phyloP scores from a whole-genome alignment of 2,888 invertebrate genomes.

The Hecatera dysodea region DNA sequence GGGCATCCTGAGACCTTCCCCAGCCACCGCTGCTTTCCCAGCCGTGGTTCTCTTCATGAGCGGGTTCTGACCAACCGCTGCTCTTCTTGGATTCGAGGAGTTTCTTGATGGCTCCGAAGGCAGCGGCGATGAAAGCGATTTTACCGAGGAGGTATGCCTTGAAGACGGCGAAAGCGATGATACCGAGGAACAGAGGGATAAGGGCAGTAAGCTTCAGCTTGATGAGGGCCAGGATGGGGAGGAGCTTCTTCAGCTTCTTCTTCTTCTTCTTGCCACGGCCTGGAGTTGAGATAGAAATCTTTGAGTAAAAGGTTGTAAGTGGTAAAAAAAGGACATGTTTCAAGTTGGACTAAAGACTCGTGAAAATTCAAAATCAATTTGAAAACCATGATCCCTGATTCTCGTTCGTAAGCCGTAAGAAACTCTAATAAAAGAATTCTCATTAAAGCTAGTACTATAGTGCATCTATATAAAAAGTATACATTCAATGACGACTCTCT shows the following conservation, averaged over 20 bases:
- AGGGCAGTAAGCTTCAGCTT: slow-evolving; percentile 95
- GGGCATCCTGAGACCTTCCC: slow-evolving; percentile 92
- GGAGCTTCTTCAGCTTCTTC: slow-evolving; percentile 95
- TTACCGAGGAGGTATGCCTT: slow-evolving; percentile 96
- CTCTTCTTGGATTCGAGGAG: slow-evolving; percentile 93
- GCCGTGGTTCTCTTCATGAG: slow-evolving; percentile 91
- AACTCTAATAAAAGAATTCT: not conserved
- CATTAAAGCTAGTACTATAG: slow-evolving; percentile 7
- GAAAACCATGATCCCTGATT: not conserved
- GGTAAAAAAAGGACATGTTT: not conserved
- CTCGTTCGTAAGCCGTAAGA: not conserved
- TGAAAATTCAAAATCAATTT: not conserved
- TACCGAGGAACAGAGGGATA: slow-evolving; percentile 94
- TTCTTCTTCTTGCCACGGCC: slow-evolving; percentile 95
- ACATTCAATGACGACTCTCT: slow-evolving; percentile 46
- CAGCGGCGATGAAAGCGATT: slow-evolving; percentile 94
- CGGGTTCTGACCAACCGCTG: slow-evolving; percentile 92
- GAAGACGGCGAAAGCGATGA: slow-evolving; percentile 95
- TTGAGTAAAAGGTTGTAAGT: slow-evolving; percentile 7
- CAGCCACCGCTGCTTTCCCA: slow-evolving; percentile 91
- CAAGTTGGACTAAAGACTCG: not conserved
- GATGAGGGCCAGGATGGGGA: slow-evolving; percentile 94
- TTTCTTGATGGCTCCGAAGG: slow-evolving; percentile 92
- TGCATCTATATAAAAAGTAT: slow-evolving; percentile 7
- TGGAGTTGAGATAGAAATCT: slow-evolving; percentile 70